A percentile compares a stretch with the other conserved stretches of the same genome.
Conservation (phyloP, 2,888 invertebrate species). For the Meta bourneti region DNA sequence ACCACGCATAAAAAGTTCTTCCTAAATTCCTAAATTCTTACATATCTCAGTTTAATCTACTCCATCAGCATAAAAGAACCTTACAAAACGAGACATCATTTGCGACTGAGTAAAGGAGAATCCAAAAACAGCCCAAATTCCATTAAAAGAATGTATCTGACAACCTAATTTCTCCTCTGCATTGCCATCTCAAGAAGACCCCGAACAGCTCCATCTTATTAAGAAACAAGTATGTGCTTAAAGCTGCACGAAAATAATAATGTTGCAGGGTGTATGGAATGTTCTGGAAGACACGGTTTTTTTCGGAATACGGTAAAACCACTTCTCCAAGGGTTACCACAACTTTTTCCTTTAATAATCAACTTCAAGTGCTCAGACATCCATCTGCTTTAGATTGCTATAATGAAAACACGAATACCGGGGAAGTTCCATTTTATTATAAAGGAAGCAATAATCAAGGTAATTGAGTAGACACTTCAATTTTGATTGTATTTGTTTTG, state of each 20-base stretch:
- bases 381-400: conserved; percentile 14
- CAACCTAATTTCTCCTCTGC: conserved; percentile 26
- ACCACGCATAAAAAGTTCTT: not conserved
- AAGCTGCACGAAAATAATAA: conserved; percentile 59
- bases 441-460: conserved; percentile 50
- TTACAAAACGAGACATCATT: not conserved
- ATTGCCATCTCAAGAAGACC: not conserved
- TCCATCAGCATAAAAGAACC: not conserved
- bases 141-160: conserved; percentile 6
- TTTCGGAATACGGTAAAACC: conserved; percentile 36
- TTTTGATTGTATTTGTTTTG: conserved; percentile 51
- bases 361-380: conserved; percentile 28
- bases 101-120: not conserved
- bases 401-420: conserved; percentile 24
- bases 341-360: conserved; percentile 57
- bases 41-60: not conserved
- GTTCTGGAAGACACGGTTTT: not conserved
- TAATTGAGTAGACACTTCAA: conserved; percentile 61
- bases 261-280: conserved; percentile 2
- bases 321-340: conserved; percentile 68
- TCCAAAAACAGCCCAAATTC: conserved; percentile 3
- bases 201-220: conserved; percentile 42
- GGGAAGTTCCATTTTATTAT: conserved; percentile 15
- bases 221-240: conserved; percentile 53
- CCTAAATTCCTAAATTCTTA: not conserved